These are phyloP conservation scores for Amphimallon solstitiale DNA, from an alignment of 2,888 invertebrate species.

Conservation along the genomic window DNA sequence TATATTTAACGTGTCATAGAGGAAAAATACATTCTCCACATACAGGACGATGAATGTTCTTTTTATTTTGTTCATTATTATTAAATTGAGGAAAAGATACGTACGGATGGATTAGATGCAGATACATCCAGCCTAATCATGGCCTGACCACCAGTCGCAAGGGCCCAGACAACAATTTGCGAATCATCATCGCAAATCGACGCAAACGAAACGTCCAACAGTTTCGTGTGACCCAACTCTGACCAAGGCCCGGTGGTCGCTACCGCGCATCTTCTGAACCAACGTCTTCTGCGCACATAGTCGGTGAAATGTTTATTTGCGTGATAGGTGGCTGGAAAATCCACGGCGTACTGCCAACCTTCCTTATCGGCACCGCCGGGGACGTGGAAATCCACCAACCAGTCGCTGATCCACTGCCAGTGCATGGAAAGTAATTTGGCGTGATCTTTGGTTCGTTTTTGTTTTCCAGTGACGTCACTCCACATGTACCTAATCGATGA, in stretches of 20 bases:
- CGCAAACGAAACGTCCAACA: slow-evolving; percentile 77
- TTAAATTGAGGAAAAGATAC: slow-evolving; percentile 44
- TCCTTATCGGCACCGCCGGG: slow-evolving; percentile 90
- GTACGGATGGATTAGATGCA: slow-evolving; percentile 76
- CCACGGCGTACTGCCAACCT: slow-evolving; percentile 96
- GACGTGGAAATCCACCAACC: slow-evolving; percentile 91
- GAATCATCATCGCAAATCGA: slow-evolving; percentile 64
- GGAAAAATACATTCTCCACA: no score
- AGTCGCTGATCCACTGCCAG: slow-evolving; percentile 93
- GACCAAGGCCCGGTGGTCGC: slow-evolving; percentile 90
- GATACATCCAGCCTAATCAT: slow-evolving; percentile 84
- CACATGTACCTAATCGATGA: slow-evolving; percentile 79
- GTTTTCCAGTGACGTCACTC: slow-evolving; percentile 88
- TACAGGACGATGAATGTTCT: no score
- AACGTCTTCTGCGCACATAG: slow-evolving; percentile 82
- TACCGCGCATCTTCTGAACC: slow-evolving; percentile 85
- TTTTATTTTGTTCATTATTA: not conserved
- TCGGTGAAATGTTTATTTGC: slow-evolving; percentile 88
- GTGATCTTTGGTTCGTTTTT: slow-evolving; percentile 85
- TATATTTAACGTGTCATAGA: no score
- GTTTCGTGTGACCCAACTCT: slow-evolving; percentile 85
- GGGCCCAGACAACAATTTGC: slow-evolving; percentile 80
- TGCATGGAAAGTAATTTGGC: slow-evolving; percentile 86
- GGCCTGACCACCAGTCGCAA: slow-evolving; percentile 87
- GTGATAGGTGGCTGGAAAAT: slow-evolving; percentile 89